Evolutionary conservation across 1,140 invertebrate species (phyloP).

Genomic region (Cyrtorhinus lividipennis): DNA sequence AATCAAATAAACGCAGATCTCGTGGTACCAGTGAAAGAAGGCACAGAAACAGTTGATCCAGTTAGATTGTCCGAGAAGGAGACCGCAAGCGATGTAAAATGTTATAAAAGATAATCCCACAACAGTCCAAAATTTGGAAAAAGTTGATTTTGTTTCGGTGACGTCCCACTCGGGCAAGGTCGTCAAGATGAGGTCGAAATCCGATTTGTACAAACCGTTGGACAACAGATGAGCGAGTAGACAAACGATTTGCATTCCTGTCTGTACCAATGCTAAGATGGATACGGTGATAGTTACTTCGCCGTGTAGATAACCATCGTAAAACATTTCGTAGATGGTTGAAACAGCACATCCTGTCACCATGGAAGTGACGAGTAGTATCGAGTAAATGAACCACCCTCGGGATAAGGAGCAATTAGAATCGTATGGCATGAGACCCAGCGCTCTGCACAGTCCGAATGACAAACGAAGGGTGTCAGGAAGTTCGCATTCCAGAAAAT

Average conservation of each 20-base stretch:
- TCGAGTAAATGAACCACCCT: background rate
- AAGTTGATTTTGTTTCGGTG: background rate
- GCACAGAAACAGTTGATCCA: background rate
- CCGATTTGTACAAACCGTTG: background rate
- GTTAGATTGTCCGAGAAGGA: background rate
- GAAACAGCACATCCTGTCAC: background rate
- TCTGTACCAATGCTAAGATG: background rate
- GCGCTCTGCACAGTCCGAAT: background rate
- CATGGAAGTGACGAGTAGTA: background rate
- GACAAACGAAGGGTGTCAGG: background rate
- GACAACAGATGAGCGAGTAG: background rate
- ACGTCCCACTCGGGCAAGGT: background rate
- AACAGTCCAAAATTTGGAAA: background rate
- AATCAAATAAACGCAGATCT: constrained; percentile 2
- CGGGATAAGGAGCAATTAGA: background rate
- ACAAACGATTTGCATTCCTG: background rate
- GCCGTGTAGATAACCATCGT: background rate
- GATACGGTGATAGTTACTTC: background rate
- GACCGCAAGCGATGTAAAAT: background rate
- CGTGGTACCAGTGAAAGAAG: background rate
- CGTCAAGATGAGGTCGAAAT: background rate
- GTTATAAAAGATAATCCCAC: background rate
- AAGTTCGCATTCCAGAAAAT: background rate
- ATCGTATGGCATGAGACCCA: background rate
- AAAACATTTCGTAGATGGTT: background rate